Percentiles rank a stretch among this genome's conserved stretches.
Conservation (phyloP, 2,888 invertebrate genomes). For the Microctonus aethiopoides region DNA sequence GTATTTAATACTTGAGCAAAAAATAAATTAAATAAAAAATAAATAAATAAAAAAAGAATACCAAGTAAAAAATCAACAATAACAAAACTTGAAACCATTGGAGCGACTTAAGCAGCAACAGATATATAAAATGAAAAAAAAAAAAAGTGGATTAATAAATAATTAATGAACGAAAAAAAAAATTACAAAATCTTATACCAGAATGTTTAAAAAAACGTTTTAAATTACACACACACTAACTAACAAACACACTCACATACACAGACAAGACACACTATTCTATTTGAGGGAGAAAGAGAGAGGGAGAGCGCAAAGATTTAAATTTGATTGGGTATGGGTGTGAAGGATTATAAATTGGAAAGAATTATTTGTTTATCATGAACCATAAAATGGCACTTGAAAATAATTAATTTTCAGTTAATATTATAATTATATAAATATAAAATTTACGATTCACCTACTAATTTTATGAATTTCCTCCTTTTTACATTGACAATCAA, state of each 20-base stretch:
- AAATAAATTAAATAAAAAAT: slow-evolving; percentile 62
- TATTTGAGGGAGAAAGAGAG: slow-evolving; percentile 9
- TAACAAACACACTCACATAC: neutral
- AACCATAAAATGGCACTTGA: no score
- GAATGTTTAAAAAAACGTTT: slow-evolving; percentile 2
- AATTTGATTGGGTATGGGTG: neutral
- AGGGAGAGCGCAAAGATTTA: slow-evolving; percentile 20
- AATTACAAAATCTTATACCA: slow-evolving; percentile 29
- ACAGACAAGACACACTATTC: neutral
- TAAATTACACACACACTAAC: neutral
- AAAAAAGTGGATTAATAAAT: slow-evolving; percentile 7
- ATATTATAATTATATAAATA: no score
- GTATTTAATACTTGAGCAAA: slow-evolving; percentile 67
- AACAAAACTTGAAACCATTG: slow-evolving; percentile 26
- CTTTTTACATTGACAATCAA: neutral
- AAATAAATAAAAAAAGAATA: slow-evolving; percentile 69
- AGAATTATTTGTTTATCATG: no score
- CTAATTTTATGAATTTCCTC: neutral
- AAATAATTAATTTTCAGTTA: no score
- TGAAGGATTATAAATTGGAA: no score
- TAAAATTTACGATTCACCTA: no score
- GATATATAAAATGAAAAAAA: slow-evolving; percentile 55
- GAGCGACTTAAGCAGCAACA: slow-evolving; percentile 53
- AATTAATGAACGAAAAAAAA: slow-evolving; percentile 27
- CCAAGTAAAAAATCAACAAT: slow-evolving; percentile 68